Evolutionary conservation across 2,797 vertebrate species (phyloP), one percentile per base, ranked within the genome.

Genomic region (Dryobates pubescens): DNA sequence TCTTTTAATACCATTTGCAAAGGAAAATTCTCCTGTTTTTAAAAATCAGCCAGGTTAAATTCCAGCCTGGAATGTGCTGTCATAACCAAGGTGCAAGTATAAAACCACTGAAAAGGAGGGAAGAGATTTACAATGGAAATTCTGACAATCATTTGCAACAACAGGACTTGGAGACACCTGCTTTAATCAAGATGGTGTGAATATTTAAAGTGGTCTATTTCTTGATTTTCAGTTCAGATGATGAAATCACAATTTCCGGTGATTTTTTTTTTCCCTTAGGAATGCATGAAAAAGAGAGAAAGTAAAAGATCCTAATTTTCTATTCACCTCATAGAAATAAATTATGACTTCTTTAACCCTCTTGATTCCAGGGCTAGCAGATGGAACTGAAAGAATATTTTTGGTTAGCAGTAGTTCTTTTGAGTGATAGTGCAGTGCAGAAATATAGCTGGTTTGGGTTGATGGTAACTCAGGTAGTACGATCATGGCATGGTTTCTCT

Each of bases 231-330:
- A 92, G 96, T 93, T 82, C 85, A 93, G 70, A 93, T 96, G 96
- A 97, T 96, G 96, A 97, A 96, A 96, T 97, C 95, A 93, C 96
- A 96, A 97, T 97, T 97, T 97, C 96, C 93, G 92, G 85, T 9
- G 29, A 94, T 88, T 92, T 92, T 96, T 91, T n/a, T 94, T 94
- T 95, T 96, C 89, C 91, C 94, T 96, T 94, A 92, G 79, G 84
- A 90, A 96, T 94, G 91, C 77, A 93, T 54, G 61, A 90, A 54
- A 49, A 74, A 93, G 61, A 88, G 59, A 83, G 69, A 81, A 85
- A 82, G 88, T 86, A 64, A 92, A 94, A 92, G 73, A 88, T 82
- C 51, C 56, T 94, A 71, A 92, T 51, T 82, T 73, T 74, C 75
- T 73, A 83, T 96, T 96, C 93, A 79, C 41, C 70, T 30, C 47